phyloP scores from a whole-genome alignment of 2,797 vertebrate genomes.

The Pseudomugil tenellus region DNA sequence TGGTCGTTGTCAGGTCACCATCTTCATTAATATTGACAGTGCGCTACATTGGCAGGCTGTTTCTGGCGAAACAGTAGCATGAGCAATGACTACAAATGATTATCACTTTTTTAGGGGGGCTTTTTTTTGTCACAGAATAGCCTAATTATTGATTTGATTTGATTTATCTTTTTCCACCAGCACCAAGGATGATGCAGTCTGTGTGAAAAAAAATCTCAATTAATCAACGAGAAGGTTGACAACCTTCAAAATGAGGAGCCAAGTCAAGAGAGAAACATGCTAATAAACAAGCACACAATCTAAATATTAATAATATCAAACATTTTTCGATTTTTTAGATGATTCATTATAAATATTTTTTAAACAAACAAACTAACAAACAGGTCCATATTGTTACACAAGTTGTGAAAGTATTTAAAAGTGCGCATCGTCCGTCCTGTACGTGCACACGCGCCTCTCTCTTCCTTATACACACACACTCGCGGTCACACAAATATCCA shows the following conservation, averaged over 20 bases:
- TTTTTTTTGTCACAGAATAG: conserved; percentile 13
- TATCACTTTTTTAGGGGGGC: conserved; percentile 39
- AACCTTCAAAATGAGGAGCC: too few species aligned
- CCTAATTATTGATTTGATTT: neutral
- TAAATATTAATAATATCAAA: too few species aligned
- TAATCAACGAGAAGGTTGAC: conserved; percentile 30
- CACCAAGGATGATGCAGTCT: conserved; percentile 19
- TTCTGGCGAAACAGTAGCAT: conserved; percentile 49
- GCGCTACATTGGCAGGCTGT: conserved; percentile 32
- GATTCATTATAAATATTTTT: too few species aligned
- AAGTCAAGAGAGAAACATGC: too few species aligned
- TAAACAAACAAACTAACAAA: too few species aligned
- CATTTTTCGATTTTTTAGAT: too few species aligned
- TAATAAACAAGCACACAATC: neutral
- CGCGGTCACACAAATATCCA: conserved; percentile 19
- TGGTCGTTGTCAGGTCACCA: conserved; percentile 31
- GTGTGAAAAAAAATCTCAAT: conserved; percentile 10
- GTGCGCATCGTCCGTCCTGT: conserved; percentile 20
- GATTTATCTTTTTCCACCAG: neutral
- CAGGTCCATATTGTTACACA: too few species aligned
- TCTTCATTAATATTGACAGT: conserved; percentile 54
- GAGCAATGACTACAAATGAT: conserved; percentile 45
- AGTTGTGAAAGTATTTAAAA: conserved; percentile 27
- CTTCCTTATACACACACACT: conserved; percentile 12
- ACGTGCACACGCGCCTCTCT: conserved; percentile 33